A percentile compares a stretch with the other conserved stretches of the same genome.
These are phyloP conservation scores for Propsilocerus akamusi DNA, from an alignment of 1,140 invertebrate species.

Conservation along the genomic window DNA sequence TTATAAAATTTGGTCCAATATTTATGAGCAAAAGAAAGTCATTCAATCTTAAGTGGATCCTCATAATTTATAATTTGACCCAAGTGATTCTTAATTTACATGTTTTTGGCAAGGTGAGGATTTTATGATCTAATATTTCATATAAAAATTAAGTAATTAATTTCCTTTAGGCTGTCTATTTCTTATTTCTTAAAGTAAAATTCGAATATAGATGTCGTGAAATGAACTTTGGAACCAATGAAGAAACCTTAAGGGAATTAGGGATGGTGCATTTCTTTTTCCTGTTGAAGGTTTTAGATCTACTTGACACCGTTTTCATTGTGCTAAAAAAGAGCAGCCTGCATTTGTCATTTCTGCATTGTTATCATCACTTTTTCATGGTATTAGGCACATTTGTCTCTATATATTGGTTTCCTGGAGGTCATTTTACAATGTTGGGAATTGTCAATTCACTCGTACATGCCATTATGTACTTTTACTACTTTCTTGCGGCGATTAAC, in stretches of 20 bases:
- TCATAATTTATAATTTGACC: background rate
- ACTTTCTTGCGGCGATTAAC: constrained; percentile 43
- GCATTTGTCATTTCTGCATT: constrained; percentile 58
- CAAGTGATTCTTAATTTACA: constrained; percentile 10
- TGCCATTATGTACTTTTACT: constrained; percentile 61
- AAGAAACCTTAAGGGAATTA: constrained; percentile 13
- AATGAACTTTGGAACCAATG: background rate
- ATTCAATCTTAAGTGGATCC: constrained; percentile 15
- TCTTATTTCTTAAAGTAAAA: constrained; percentile 9
- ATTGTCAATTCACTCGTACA: constrained; percentile 63
- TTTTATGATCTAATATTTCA: background rate
- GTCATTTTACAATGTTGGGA: constrained; percentile 46
- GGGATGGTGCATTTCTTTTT: constrained; percentile 18
- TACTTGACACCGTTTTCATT: constrained; percentile 44
- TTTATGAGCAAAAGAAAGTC: constrained; percentile 22
- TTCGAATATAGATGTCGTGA: background rate
- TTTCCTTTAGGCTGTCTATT: background rate
- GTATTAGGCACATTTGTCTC: constrained; percentile 10
- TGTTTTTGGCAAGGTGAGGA: background rate
- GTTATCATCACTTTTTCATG: constrained; percentile 62
- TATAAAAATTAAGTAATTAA: background rate
- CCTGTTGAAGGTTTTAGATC: constrained; percentile 29
- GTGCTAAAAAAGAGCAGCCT: constrained; percentile 54
- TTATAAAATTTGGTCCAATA: constrained; percentile 40
- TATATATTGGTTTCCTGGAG: constrained; percentile 34